These are phyloP conservation scores for Venusia cambrica DNA, from an alignment of 2,888 invertebrate genomes.

Conservation along the genomic window DNA sequence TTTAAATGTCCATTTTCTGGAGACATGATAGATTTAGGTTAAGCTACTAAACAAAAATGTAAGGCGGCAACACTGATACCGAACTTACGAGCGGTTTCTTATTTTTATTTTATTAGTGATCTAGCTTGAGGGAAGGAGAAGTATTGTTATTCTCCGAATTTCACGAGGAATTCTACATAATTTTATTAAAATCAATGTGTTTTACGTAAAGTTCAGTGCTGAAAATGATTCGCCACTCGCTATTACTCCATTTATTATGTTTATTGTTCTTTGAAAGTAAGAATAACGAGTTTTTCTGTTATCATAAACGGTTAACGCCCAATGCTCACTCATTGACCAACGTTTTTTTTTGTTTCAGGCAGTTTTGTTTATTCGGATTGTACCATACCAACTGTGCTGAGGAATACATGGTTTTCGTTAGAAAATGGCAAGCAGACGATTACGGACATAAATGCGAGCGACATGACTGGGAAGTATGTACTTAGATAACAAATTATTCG, in stretches of 20 bases:
- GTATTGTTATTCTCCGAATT: too few species aligned
- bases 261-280: conserved; percentile 40
- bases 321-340: conserved; percentile 47
- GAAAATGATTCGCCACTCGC: conserved; percentile 37
- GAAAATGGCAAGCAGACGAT: conserved; percentile 91
- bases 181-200: conserved; percentile 24
- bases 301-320: conserved; percentile 58
- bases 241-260: conserved; percentile 31
- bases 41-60: too few species aligned
- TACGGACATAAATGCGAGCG: conserved; percentile 90
- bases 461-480: conserved; percentile 84
- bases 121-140: too few species aligned
- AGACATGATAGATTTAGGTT: too few species aligned
- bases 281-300: conserved; percentile 27
- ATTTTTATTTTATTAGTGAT: too few species aligned
- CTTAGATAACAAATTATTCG: conserved; percentile 14
- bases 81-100: too few species aligned
- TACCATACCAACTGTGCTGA: conserved; percentile 87
- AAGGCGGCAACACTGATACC: too few species aligned
- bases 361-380: conserved; percentile 74
- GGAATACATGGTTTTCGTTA: conserved; percentile 96
- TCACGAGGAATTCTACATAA: neutral
- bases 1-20: too few species aligned
- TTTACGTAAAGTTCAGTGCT: conserved; percentile 12
- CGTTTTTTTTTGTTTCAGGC: conserved; percentile 42